Conservation (phyloP, 2,797 vertebrate genomes). For the Sphenodon punctatus region DNA sequence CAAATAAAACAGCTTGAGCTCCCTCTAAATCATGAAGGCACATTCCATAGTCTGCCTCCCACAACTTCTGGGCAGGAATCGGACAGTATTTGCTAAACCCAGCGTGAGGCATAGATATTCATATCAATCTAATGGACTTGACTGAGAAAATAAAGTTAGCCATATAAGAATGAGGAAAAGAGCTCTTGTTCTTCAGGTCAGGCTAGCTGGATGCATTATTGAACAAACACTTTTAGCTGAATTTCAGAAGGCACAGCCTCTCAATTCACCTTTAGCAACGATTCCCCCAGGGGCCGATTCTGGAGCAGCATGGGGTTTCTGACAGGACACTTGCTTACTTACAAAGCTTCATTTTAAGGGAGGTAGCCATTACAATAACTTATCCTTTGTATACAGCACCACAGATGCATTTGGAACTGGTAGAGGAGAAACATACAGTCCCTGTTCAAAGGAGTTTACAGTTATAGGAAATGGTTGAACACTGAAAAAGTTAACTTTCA, state of each 20-base stretch:
- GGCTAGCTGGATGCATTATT: accelerated
- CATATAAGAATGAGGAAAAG: not conserved
- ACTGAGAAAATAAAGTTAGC: not conserved
- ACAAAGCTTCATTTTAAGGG: not conserved
- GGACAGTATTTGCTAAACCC: not conserved
- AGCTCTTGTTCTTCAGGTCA: not conserved
- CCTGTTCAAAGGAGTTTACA: too few relatives aligned
- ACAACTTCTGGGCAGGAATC: not conserved
- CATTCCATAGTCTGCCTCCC: not conserved
- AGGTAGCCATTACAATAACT: not conserved
- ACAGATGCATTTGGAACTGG: not conserved
- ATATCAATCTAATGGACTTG: not conserved
- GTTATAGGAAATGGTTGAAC: too few relatives aligned
- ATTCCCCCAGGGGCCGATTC: not conserved
- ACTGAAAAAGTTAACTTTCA: too few relatives aligned
- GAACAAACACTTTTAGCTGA: not conserved
- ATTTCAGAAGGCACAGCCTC: not conserved
- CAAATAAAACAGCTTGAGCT: not conserved
- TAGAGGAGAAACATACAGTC: not conserved
- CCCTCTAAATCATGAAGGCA: not conserved
- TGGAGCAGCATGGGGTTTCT: not conserved
- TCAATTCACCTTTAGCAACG: constrained; percentile 1
- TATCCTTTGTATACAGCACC: not conserved
- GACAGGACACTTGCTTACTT: not conserved
- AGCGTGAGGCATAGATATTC: not conserved